Base-by-base conservation (phyloP, 2,888 invertebrate species). In the Dermolepida albohirtum region DNA sequence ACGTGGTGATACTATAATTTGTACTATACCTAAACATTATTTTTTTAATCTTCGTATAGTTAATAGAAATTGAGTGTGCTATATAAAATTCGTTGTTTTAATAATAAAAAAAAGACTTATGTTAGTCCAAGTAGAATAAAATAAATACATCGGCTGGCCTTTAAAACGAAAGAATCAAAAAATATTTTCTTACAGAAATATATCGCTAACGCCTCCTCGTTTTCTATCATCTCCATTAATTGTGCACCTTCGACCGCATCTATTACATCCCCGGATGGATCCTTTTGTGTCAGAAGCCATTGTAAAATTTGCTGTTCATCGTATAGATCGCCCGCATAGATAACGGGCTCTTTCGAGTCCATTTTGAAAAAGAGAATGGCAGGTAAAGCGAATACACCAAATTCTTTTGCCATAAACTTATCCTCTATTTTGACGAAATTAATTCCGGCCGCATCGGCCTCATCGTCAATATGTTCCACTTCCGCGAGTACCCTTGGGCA, bases 361-460 rank as follows among this genome's bases (percentile, higher is more conserved):
- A 91, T 87, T 82, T 95, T 94, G 82, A 96, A 96, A 84, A 96
- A 96, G 0, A 96, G 85, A 67, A 96, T 92, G 0, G 94, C 96
- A 0, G 96, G 96, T 29, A 96, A 83, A 0, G 96, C 96, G 77
- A 94, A 96, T 0, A 96, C 95, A 14, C 96, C 96, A 72, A 88
- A 91, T 57, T 94, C 92, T 78, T 94, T 95, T 11, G 95, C 92
- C 88, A 96, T 87, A 75, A 91, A 89, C 74, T 91, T 91, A 78
- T 96, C 95, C 75, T 96, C 94, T 75, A 96, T 92, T 82, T 96
- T 95, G 2, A 96, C 94, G 76, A 96, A 96, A 79, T 96, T 95
- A 71, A 96, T 96, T 5, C 95, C 95, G 2, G 93, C 93, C 14
- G 90, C 88, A 79, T 96, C 95, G 0, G 95, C 96, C 74, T 96